Evolutionary conservation across 2,113 vertebrate genomes (phyloP), one percentile per base, ranked within the genome.

Genomic region (Tinamus guttatus): DNA sequence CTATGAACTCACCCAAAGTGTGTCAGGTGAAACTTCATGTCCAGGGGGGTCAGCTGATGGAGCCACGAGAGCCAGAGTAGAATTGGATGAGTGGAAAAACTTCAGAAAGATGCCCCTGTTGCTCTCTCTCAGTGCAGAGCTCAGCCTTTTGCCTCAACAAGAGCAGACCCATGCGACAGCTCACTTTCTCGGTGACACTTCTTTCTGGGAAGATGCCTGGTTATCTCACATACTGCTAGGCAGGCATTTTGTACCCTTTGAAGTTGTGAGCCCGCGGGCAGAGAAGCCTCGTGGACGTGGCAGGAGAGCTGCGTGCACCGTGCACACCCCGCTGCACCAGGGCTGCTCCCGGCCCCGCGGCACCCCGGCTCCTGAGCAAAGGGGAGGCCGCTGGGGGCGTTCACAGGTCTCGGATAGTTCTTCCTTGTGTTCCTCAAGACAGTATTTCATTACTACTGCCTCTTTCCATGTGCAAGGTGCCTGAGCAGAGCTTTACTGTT

Each of bases 1-100:
- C 49, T n/a, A 5, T 6, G 27, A 38, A 30, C 9, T 36, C 54
- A 49, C 34, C 30, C 41, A 20, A 38, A 32, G 11, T 24, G 30
- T 21, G 27, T 22, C 40, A 49, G 47, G 30, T 14, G 67, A 45
- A 19, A 14, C 34, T 47, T n/a, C 6, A 25, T 17, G 13, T 21
- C 60, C 1, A 0, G 3, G 11, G 7, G 8, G 7, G 16, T 24
- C 27, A 11, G 47, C 24, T 30, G 7, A 52, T 47, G 52, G 51
- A 68, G 19, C 45, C 56, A 15, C 40, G 47, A 38, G 15, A 34
- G 15, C 30, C 30, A 16, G 21, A 4, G 11, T 11, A 49, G 11
- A 25, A 56, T 18, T 38, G 6, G 17, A 30, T 38, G 41, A 65
- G 19, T 22, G 22, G 22, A 58, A 62, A 69, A 43, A 38, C 4